A percentile compares a stretch with the other conserved stretches of the same genome.
These are phyloP conservation scores for Cuculus canorus DNA, from an alignment of 2,797 vertebrate genomes.

Conservation along the genomic window DNA sequence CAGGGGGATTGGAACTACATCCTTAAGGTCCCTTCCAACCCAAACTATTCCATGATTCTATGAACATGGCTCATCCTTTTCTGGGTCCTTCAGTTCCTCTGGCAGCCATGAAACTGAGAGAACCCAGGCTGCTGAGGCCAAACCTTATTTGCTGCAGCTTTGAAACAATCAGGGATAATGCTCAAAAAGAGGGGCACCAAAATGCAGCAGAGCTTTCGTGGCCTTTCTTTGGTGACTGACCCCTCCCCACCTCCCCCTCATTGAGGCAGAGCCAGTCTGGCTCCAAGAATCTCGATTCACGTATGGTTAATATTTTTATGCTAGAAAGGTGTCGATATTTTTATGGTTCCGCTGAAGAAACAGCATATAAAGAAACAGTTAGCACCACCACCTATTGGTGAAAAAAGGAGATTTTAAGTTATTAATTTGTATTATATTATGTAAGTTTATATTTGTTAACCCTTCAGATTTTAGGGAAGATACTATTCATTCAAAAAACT, in stretches of 20 bases:
- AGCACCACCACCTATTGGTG: conserved; percentile 65
- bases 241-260: neutral
- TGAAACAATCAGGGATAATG: neutral
- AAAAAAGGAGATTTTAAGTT: neutral
- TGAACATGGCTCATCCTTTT: too few species aligned
- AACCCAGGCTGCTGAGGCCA: too few species aligned
- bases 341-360: neutral
- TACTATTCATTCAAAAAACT: neutral
- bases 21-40: too few species aligned
- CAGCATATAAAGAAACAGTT: conserved; percentile 25
- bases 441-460: neutral
- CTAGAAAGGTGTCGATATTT: neutral
- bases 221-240: neutral
- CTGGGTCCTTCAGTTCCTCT: fast-evolving
- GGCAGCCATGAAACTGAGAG: neutral
- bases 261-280: neutral
- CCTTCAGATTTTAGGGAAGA: neutral
- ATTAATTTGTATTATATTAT: neutral
- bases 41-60: too few species aligned
- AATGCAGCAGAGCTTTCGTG: fast-evolving
- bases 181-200: neutral
- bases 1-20: too few species aligned
- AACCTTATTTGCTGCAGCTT: neutral
- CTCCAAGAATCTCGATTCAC: neutral
- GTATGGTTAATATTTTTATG: neutral